Percentiles rank a stretch among this genome's conserved stretches.
Evolutionary conservation across 2,797 vertebrate genomes (phyloP).

Genomic region (Paratrypauchen microcephalus): DNA sequence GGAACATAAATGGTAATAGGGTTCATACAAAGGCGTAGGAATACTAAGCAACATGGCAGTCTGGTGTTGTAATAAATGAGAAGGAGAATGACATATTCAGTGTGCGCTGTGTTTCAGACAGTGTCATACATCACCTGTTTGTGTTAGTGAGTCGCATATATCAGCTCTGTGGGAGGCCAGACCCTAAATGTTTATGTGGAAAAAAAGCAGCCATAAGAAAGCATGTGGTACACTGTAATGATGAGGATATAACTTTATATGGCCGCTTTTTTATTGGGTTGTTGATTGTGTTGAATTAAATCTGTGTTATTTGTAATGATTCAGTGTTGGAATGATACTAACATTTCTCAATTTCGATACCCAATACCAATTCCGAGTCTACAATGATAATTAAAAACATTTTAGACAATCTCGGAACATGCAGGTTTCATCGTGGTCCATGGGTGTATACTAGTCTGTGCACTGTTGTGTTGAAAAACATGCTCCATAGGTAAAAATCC

Average conservation of each 20-base stretch:
- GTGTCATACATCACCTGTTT: conserved; percentile 31
- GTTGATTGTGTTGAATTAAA: background rate
- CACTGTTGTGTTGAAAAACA: too few species aligned
- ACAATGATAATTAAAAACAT: too few species aligned
- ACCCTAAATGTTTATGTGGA: conserved; percentile 1
- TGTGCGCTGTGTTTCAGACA: conserved; percentile 28
- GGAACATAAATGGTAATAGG: conserved; percentile 6
- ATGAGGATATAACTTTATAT: background rate
- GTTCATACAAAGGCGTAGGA: background rate
- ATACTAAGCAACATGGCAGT: background rate
- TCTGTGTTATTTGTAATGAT: too few species aligned
- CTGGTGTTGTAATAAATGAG: conserved; percentile 30
- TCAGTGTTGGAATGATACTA: too few species aligned
- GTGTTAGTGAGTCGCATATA: background rate
- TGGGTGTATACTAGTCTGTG: too few species aligned
- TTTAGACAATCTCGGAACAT: too few species aligned
- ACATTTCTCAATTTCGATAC: too few species aligned
- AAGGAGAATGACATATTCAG: conserved; percentile 31
- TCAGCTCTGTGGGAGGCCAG: background rate
- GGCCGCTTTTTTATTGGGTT: background rate
- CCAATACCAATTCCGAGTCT: too few species aligned
- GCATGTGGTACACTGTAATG: background rate
- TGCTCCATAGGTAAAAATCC: too few species aligned
- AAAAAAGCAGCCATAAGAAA: background rate
- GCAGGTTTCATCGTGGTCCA: too few species aligned